Base-by-base conservation (phyloP, 2,797 vertebrate species). In the Cygnus olor region DNA sequence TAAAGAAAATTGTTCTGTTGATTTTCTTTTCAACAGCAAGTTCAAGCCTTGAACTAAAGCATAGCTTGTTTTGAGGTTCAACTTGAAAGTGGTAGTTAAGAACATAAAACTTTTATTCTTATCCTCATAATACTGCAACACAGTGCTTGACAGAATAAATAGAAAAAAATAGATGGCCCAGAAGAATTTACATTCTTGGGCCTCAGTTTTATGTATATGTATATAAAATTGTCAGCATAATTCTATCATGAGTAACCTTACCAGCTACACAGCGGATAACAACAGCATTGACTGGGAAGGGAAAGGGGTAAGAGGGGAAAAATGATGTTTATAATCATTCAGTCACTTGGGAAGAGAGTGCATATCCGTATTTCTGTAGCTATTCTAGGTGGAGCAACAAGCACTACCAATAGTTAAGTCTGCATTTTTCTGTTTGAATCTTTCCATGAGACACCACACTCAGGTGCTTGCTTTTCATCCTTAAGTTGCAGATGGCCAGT, bases 31-130 rank as follows among this genome's bases (percentile, higher is more conserved):
- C 91, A 94, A 63, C 32, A 82, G 80, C 13, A 87, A 93, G 74
- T 74, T 95, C 68, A 87, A 95, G 44, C 73, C 80, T 92, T 93
- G 88, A 96, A 95, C 73, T 93, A 61, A 86, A 84, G 73, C 36
- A 25, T 47, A 56, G 36, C 78, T 94, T 88, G 40, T 96, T 74
- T 89, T 74, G 76, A 96, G 63, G 32, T 91, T 93, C 82, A 82
- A 49, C 82, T 86, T 81, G 71, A 88, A 94, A 94, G 60, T 56
- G 70, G 60, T 53, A 81, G 40, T 90, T 94, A 84, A 86, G 70
- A 88, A 91, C 28, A 72, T 5, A 64, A 78, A 90, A 57, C 19
- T 88, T 92, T 58, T 73, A n/a, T 89, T 89, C 68, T 89, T 78
- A 72, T 34, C 14, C 27, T 53, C 68, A 34, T 44, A 56, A 60